Percentiles rank a stretch among this genome's conserved stretches.
These are phyloP conservation scores for Trematocara macrostoma DNA, from an alignment of 2,113 vertebrate genomes.

Conservation along the genomic window DNA sequence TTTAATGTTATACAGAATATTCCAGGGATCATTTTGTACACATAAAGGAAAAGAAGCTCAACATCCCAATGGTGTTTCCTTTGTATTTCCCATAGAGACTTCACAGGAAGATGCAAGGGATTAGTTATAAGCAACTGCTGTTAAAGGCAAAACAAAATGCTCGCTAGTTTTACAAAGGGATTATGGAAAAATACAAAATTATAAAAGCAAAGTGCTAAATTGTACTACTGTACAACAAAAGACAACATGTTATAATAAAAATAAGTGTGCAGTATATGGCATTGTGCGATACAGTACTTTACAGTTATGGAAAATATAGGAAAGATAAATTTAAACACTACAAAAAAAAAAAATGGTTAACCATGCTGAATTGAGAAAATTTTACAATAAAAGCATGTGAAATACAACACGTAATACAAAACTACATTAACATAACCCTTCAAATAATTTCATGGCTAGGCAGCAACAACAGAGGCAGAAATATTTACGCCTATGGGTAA, in stretches of 20 bases:
- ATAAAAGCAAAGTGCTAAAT: slow-evolving; percentile 57
- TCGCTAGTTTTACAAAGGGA: slow-evolving; percentile 26
- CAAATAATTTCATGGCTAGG: slow-evolving; percentile 32
- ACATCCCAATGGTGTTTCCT: slow-evolving; percentile 33
- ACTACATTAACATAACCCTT: slow-evolving; percentile 42
- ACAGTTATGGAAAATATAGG: slow-evolving; percentile 62
- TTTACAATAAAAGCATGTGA: slow-evolving; percentile 56
- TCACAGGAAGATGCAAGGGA: slow-evolving; percentile 20
- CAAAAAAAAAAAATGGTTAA: slow-evolving; percentile 46
- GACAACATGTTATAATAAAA: slow-evolving; percentile 43
- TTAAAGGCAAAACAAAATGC: slow-evolving; percentile 48
- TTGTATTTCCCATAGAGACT: slow-evolving; percentile 20
- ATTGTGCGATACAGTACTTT: slow-evolving; percentile 66
- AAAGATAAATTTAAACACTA: slow-evolving; percentile 62
- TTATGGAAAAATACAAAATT: slow-evolving; percentile 38
- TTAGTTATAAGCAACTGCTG: slow-evolving; percentile 32
- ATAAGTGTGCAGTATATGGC: slow-evolving; percentile 60
- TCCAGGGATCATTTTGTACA: slow-evolving; percentile 46
- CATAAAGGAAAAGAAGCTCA: slow-evolving; percentile 49
- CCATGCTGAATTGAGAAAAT: slow-evolving; percentile 47
- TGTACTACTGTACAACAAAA: slow-evolving; percentile 63
- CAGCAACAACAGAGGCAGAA: slow-evolving; percentile 51
- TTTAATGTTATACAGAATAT: slow-evolving; percentile 63
- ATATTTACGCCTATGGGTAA: slow-evolving; percentile 18
- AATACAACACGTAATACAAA: slow-evolving; percentile 49